These are phyloP conservation scores for Nothocercus julius DNA, from an alignment of 2,113 vertebrate genomes.

Conservation along the genomic window DNA sequence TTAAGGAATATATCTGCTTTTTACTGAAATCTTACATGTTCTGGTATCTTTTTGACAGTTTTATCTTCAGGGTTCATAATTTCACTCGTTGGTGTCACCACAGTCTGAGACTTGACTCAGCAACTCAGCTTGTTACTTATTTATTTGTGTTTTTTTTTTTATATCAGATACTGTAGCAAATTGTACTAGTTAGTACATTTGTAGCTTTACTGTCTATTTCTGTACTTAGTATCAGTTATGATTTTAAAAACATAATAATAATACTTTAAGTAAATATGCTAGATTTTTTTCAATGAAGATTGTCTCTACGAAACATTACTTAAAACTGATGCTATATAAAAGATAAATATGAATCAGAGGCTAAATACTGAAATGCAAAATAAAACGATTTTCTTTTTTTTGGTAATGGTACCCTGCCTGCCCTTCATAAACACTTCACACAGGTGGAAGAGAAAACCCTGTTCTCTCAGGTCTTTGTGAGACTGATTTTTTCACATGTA, in stretches of 20 bases:
- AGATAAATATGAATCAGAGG: fast-evolving
- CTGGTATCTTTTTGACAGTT: background rate
- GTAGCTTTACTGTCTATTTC: fast-evolving
- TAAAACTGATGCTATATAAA: background rate
- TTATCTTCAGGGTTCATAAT: background rate
- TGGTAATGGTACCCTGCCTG: background rate
- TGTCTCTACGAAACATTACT: background rate
- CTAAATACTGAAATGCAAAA: background rate
- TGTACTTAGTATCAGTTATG: background rate
- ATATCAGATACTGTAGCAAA: background rate
- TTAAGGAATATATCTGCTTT: background rate
- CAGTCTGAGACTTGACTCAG: background rate
- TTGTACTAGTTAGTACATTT: background rate
- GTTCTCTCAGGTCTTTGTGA: background rate
- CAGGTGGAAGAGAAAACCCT: background rate
- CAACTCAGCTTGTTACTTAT: background rate
- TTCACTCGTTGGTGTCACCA: background rate
- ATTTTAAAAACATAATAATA: background rate
- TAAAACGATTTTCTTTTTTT: background rate
- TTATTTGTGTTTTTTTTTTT: background rate
- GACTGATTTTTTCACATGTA: fast-evolving
- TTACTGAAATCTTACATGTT: background rate
- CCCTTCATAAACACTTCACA: background rate
- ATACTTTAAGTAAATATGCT: background rate
- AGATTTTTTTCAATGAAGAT: background rate